A percentile compares a stretch with the other conserved stretches of the same genome.
Evolutionary conservation across 2,888 invertebrate species (phyloP).

Genomic region (Melanargia galathea): DNA sequence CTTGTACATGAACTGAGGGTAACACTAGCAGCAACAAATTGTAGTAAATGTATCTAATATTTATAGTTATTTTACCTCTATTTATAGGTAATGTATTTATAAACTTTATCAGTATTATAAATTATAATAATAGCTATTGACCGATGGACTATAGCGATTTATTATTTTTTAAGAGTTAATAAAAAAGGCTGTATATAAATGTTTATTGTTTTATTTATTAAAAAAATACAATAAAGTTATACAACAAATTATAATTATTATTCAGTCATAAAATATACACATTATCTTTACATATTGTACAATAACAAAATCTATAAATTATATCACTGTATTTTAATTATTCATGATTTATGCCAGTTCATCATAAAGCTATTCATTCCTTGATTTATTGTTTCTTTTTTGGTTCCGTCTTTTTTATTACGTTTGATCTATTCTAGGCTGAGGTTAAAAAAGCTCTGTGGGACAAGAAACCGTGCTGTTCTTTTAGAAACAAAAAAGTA

Average conservation of each 20-base stretch:
- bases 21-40: neutral
- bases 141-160: neutral
- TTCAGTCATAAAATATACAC: constrained; percentile 13
- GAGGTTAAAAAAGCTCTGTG: no score
- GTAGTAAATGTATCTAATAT: neutral
- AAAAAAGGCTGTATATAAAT: constrained; percentile 10
- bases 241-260: neutral
- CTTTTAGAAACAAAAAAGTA: no score
- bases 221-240: constrained; percentile 4
- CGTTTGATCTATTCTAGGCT: no score
- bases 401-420: no score
- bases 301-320: neutral
- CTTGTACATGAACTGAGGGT: neutral
- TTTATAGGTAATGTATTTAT: constrained; percentile 4
- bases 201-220: constrained; percentile 7
- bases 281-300: neutral
- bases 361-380: neutral
- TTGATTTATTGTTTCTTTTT: neutral
- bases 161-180: constrained; percentile 9
- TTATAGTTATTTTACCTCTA: constrained; percentile 1
- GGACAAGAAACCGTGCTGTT: no score
- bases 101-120: constrained; percentile 18
- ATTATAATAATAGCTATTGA: constrained; percentile 8
- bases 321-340: neutral
- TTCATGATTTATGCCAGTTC: neutral